Evolutionary conservation across 2,113 vertebrate genomes (phyloP), one percentile per base, ranked within the genome.

Genomic region (Barnardius zonarius): DNA sequence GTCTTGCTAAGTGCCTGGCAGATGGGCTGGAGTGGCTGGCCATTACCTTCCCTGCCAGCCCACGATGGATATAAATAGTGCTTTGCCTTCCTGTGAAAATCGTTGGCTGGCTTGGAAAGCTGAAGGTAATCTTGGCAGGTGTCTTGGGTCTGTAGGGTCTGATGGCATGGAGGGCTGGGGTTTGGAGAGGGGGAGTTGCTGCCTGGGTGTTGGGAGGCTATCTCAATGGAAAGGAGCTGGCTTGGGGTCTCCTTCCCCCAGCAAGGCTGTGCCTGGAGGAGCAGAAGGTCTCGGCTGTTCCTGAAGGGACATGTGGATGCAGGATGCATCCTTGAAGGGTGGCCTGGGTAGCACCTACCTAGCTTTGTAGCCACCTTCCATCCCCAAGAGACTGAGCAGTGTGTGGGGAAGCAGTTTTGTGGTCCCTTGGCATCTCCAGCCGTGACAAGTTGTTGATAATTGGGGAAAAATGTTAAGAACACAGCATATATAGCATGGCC

Each of bases 1-100:
- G 61, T 89, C 66, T 66, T 84, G n/a, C 93, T 87, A 23, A 95
- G 70, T 86, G 83, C 88, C 89, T 88, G 77, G 72, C 75, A 95
- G 95, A 87, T 94, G 92, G 69, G 83, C 97, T 74, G 61, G n/a
- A 51, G 48, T 83, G 91, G 41, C 55, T 11, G n/a, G 83, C 83
- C 82, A 63, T 89, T 93, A 49, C 89, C 91, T 91, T 51, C 51
- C 18, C 63, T 88, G 93, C 77, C 95, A 94, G 73, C 15, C 80
- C 25, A 0, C 6, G 31, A 54, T 68, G 72, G 87, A 74, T 84
- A 85, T 72, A 74, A 85, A 82, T 46, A 91, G 79, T 13, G 69
- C 62, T 68, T 70, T 33, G 44, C 83, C 46, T 80, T 37, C 54
- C n/a, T 0, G 2, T 25, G 79, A 76, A 95, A 86, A 57, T 66